phyloP scores from a whole-genome alignment of 2,888 invertebrate genomes.

The Trissolcus brochymenae region DNA sequence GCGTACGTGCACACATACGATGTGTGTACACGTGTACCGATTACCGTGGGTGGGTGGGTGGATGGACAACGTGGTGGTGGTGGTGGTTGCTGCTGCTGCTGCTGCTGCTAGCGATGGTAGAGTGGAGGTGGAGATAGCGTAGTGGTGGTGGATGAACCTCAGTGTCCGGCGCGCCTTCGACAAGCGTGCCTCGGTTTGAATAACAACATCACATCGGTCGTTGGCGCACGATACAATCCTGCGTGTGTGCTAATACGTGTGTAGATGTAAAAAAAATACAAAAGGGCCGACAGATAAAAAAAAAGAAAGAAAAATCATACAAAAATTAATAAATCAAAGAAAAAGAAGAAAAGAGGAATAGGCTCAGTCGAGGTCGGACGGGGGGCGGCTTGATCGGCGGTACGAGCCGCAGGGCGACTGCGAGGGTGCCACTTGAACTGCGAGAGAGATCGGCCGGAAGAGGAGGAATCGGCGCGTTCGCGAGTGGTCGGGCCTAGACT shows the following conservation, averaged over 20 bases:
- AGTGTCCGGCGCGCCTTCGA: slow-evolving; percentile 77
- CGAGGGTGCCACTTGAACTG: slow-evolving; percentile 9
- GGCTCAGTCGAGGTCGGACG: too few relatives aligned
- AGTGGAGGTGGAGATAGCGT: slow-evolving; percentile 58
- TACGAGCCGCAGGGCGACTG: neutral
- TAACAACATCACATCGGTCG: slow-evolving; percentile 62
- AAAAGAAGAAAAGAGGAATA: neutral
- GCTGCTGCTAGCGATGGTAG: slow-evolving; percentile 44
- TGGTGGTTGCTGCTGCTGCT: slow-evolving; percentile 61
- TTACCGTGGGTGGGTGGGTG: slow-evolving; percentile 67
- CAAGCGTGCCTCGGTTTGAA: slow-evolving; percentile 73
- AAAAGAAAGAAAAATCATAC: too few relatives aligned
- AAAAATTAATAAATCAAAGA: neutral
- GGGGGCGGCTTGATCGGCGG: slow-evolving; percentile 6
- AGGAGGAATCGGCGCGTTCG: slow-evolving; percentile 22
- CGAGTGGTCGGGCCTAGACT: slow-evolving; percentile 59
- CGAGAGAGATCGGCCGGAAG: slow-evolving; percentile 15
- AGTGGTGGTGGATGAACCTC: slow-evolving; percentile 75
- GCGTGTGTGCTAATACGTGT: slow-evolving; percentile 32
- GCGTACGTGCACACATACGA: slow-evolving; percentile 20
- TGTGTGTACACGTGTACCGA: slow-evolving; percentile 58
- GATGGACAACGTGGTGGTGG: slow-evolving; percentile 69
- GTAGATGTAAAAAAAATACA: slow-evolving; percentile 22
- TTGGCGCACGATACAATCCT: slow-evolving; percentile 55
- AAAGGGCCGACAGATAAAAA: too few relatives aligned